Base-by-base conservation (phyloP, 2,888 invertebrate genomes). In the Chromoteleia sp. region DNA sequence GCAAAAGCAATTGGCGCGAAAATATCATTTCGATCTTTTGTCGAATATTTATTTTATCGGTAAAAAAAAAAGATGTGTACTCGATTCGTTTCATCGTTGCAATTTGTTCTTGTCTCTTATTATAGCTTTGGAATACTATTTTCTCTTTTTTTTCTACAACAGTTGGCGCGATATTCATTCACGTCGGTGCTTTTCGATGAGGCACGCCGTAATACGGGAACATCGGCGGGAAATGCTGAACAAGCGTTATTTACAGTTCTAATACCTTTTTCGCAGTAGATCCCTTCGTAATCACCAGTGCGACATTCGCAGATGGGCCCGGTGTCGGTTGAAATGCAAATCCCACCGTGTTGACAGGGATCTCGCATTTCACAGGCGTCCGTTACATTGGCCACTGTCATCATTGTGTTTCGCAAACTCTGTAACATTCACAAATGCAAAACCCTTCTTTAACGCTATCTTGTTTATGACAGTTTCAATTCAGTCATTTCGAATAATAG, bases 271-370 rank as follows among this genome's bases (percentile, higher is more conserved):
- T 99, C 98, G 92, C 99, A 99, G 92, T 96, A 96, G 86, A 96
- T 95, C 29, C 99, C 99, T 91, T 97, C 97, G 92, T 96, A 98
- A 92, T 98, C 98, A 15, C 97, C 96, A 88, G 96, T 96, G 29
- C 97, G 94, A 91, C 99, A 99, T 93, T 99, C 98, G 93, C 99
- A 99, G 89, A 97, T 95, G 48, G 98, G 97, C 15, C 98, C 98
- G 83, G 96, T 96, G 92, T 99, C 98, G 2, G 98, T 98, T 86
- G 97, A 97, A 93, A 98, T 97, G 93, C 99, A 99, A 86, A 97
- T 96, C 12, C 98, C 99, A 2, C 97, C 97, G 89, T 99, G 97
- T 90, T 97, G 96, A 92, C 99, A 99, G 0, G 98, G 98, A 92
- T 98, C 97, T 67, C 96, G 95, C 0, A 96, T 94, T 91, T 97